Evolutionary conservation across 2,113 vertebrate species (phyloP).

Genomic region (Peromyscus leucopus): DNA sequence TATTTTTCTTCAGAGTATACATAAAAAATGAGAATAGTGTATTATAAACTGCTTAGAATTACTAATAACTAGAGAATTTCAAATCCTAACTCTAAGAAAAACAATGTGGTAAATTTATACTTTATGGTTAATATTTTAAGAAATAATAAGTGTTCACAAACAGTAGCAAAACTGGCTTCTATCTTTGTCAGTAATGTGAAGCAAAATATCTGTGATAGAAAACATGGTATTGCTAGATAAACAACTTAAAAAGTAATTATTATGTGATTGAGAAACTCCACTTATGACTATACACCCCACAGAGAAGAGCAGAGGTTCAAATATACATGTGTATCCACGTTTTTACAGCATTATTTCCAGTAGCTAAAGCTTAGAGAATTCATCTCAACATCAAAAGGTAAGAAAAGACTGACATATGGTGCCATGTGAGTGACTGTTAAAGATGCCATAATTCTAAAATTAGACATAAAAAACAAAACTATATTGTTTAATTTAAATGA

Average conservation of each 20-base stretch:
- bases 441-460: background rate
- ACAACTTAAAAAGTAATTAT: background rate
- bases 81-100: background rate
- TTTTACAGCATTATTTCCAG: background rate
- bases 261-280: background rate
- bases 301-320: background rate
- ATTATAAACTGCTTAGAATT: background rate
- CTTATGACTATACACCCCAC: background rate
- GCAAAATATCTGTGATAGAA: background rate
- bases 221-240: background rate
- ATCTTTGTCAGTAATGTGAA: background rate
- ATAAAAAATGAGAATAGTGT: background rate
- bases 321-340: background rate
- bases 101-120: background rate
- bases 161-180: background rate
- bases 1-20: background rate
- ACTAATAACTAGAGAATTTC: background rate
- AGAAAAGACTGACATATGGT: background rate
- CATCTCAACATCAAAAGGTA: background rate
- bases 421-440: background rate
- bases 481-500: background rate
- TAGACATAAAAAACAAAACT: background rate
- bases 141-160: background rate
- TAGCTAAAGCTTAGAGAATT: background rate
- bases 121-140: background rate